Conservation (phyloP, 2,888 invertebrate genomes). For the Leistus spinibarbis region DNA sequence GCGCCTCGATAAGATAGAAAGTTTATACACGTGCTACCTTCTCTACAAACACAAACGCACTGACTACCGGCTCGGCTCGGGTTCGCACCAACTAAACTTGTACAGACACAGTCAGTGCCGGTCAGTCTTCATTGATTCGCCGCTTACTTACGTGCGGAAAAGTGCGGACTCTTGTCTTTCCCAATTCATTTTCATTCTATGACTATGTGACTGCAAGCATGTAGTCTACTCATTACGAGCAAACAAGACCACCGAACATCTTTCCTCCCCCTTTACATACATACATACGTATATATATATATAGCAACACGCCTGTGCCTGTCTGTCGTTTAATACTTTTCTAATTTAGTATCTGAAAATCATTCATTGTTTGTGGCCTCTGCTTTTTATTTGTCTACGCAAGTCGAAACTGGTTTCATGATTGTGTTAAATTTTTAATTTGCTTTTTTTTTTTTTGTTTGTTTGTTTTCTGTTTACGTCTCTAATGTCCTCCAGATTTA, state of each 20-base stretch:
- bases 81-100: neutral
- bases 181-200: neutral
- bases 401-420: neutral
- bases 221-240: neutral
- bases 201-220: neutral
- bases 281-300: neutral
- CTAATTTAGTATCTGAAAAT: neutral
- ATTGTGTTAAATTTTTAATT: neutral
- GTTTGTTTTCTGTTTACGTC: neutral
- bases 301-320: neutral
- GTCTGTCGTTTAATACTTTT: neutral
- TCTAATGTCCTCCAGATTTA: neutral
- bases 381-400: neutral
- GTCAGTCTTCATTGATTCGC: constrained; percentile 3
- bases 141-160: neutral
- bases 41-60: neutral
- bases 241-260: too few relatives aligned
- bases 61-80: neutral
- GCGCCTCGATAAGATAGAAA: neutral
- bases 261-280: neutral
- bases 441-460: neutral
- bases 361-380: neutral
- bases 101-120: neutral
- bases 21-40: neutral
- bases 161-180: neutral